Evolutionary conservation across 2,888 invertebrate species (phyloP).

Genomic region (Balanococcus diminutus): DNA sequence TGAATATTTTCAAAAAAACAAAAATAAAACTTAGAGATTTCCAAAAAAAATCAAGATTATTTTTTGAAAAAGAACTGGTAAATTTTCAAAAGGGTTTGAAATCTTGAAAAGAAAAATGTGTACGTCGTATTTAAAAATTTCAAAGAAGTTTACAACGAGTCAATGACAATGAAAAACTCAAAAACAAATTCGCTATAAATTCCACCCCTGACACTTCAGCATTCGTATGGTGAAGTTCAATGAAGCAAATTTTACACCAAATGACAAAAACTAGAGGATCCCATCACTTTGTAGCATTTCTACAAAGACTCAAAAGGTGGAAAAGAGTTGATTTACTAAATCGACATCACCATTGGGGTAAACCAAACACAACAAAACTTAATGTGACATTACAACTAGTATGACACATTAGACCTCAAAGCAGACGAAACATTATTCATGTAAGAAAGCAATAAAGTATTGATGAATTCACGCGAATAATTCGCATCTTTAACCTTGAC

Average conservation of each 20-base stretch:
- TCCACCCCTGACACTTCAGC: not conserved
- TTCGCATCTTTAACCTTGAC: slow-evolving; percentile 13
- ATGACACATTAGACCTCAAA: not conserved
- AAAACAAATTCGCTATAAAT: not conserved
- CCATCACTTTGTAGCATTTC: not conserved
- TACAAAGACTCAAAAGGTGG: not conserved
- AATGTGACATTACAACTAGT: not conserved
- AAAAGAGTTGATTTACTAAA: not conserved
- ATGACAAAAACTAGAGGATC: not conserved
- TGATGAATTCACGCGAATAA: slow-evolving; percentile 6
- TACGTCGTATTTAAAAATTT: no score
- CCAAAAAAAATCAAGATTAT: no score
- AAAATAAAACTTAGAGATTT: no score
- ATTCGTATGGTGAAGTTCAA: not conserved
- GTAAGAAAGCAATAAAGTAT: not conserved
- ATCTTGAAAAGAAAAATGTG: no score
- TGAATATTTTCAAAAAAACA: no score
- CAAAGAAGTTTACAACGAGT: no score
- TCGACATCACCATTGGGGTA: not conserved
- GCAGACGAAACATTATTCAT: not conserved
- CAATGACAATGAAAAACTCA: no score
- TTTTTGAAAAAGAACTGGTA: no score
- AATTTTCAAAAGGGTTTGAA: no score
- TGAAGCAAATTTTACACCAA: not conserved
- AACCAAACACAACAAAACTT: not conserved